Conservation (phyloP, 1,140 invertebrate genomes). For the Branchinecta lynchi region DNA sequence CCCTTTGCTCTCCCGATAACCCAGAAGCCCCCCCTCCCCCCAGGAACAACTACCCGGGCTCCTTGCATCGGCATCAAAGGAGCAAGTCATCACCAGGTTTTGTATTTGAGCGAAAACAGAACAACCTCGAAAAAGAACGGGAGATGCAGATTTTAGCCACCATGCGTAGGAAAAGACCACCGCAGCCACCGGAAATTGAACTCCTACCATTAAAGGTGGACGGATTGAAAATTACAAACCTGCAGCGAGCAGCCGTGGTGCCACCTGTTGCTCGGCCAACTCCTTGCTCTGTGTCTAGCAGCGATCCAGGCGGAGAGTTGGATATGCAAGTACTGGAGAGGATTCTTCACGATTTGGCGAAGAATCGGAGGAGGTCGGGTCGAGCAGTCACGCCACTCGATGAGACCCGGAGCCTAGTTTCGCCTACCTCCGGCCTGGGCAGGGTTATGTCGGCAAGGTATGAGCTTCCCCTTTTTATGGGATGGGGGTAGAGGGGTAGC, state of each 20-base stretch:
- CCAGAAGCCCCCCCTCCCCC: background rate
- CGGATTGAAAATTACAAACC: background rate
- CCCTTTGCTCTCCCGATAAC: background rate
- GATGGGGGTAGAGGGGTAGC: too few species aligned
- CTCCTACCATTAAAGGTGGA: background rate
- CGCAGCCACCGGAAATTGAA: background rate
- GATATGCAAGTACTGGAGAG: background rate
- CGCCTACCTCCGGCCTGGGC: too few species aligned
- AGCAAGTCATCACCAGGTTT: background rate
- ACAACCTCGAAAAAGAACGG: background rate
- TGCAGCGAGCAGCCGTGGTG: background rate
- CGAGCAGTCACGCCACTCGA: background rate
- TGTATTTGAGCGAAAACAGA: background rate
- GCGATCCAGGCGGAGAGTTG: background rate
- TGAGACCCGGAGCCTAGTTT: too few species aligned
- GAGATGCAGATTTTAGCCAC: background rate
- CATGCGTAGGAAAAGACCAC: background rate
- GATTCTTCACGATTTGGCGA: conserved; percentile 3
- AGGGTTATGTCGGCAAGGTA: too few species aligned
- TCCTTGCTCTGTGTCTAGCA: background rate
- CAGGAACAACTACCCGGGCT: background rate
- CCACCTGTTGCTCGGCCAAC: background rate
- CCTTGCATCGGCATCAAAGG: background rate
- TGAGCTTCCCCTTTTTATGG: too few species aligned
- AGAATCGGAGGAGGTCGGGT: background rate